phyloP scores from a whole-genome alignment of 1,140 invertebrate species.

The Agraylea sexmaculata region DNA sequence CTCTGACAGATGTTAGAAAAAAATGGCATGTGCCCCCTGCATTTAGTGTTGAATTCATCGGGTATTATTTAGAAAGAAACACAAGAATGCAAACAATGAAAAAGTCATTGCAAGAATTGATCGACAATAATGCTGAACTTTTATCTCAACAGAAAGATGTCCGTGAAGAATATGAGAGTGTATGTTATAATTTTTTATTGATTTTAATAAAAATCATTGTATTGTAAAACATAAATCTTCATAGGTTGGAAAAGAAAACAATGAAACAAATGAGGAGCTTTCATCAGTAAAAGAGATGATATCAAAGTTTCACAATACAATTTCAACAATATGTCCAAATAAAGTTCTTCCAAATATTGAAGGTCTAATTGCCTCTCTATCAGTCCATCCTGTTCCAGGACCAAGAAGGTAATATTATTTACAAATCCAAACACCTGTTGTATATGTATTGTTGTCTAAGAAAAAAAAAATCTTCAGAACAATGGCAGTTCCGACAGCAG shows the following conservation, averaged over 20 bases:
- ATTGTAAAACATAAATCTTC: neutral
- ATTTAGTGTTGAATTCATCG: slow-evolving; percentile 86
- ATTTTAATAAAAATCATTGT: neutral
- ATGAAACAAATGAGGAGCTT: slow-evolving; percentile 31
- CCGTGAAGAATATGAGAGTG: slow-evolving; percentile 65
- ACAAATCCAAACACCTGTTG: slow-evolving; percentile 16
- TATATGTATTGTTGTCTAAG: too few relatives aligned
- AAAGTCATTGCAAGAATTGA: slow-evolving; percentile 57
- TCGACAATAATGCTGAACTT: slow-evolving; percentile 61
- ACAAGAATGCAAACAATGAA: slow-evolving; percentile 66
- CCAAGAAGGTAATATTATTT: slow-evolving; percentile 16
- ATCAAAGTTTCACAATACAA: slow-evolving; percentile 46
- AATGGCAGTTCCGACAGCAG: slow-evolving; percentile 62
- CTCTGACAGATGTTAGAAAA: slow-evolving; percentile 71
- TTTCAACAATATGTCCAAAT: slow-evolving; percentile 44
- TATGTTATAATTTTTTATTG: slow-evolving; percentile 27
- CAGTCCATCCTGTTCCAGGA: slow-evolving; percentile 5
- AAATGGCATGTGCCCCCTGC: slow-evolving; percentile 91
- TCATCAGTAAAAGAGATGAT: slow-evolving; percentile 38
- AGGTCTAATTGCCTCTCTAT: slow-evolving; percentile 27
- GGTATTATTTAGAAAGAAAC: slow-evolving; percentile 84
- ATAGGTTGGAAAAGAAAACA: slow-evolving; percentile 38
- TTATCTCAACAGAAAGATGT: slow-evolving; percentile 60
- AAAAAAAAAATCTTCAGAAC: slow-evolving; percentile 39
- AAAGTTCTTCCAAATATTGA: slow-evolving; percentile 43